Percentiles rank a stretch among this genome's conserved stretches.
Evolutionary conservation across 1,140 invertebrate species (phyloP).

Genomic region (Samia ricini): DNA sequence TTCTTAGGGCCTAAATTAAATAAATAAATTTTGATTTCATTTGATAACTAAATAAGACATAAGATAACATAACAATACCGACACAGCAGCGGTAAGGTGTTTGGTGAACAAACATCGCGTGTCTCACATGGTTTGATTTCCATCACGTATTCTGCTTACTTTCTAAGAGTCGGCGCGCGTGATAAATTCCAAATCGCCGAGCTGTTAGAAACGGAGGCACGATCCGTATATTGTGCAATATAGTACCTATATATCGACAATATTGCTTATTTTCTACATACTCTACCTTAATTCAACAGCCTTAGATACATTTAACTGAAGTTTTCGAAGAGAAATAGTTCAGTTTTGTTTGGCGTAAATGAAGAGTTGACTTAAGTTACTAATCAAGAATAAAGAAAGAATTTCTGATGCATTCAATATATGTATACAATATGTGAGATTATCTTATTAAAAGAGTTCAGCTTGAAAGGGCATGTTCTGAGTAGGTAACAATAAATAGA

Average conservation of each 20-base stretch:
- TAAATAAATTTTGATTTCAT: too few species aligned
- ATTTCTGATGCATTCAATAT: too few species aligned
- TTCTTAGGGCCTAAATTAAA: too few species aligned
- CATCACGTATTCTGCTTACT: constrained; percentile 11
- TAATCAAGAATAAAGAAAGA: too few species aligned
- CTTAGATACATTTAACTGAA: too few species aligned
- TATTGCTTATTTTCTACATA: not conserved
- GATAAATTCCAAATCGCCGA: constrained; percentile 3
- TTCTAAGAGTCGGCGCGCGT: constrained; percentile 9
- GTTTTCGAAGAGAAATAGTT: too few species aligned
- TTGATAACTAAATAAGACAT: not conserved
- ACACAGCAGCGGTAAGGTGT: not conserved
- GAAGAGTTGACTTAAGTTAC: too few species aligned
- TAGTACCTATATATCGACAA: constrained; percentile 3
- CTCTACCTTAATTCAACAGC: not conserved
- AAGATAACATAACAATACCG: not conserved
- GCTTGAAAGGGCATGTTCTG: too few species aligned
- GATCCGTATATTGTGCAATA: not conserved
- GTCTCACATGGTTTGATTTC: constrained; percentile 4
- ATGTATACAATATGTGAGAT: too few species aligned
- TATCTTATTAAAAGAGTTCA: too few species aligned
- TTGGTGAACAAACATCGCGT: not conserved
- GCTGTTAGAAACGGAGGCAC: not conserved
- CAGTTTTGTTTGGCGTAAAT: too few species aligned
- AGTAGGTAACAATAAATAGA: too few species aligned